Percentiles rank a stretch among this genome's conserved stretches.
Evolutionary conservation across 2,888 invertebrate species (phyloP).

Genomic region (Luperina nickerlii): DNA sequence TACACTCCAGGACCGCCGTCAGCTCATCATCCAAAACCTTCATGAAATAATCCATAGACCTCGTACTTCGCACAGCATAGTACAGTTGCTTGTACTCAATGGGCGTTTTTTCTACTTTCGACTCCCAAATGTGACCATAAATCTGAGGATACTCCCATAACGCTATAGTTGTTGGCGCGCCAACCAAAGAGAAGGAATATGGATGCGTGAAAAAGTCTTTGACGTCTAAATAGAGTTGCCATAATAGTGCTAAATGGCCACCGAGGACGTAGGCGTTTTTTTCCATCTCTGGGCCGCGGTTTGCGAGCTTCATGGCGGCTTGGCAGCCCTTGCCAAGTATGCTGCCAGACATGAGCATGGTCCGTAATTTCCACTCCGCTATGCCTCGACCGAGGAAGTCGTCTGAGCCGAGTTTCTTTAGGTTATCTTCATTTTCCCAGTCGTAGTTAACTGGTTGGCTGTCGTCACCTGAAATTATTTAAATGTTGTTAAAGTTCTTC

Average conservation of each 20-base stretch:
- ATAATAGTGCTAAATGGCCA: constrained; percentile 84
- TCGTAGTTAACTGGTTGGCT: constrained; percentile 74
- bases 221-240: constrained; percentile 85
- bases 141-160: constrained; percentile 86
- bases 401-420: constrained; percentile 82
- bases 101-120: constrained; percentile 78
- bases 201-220: constrained; percentile 87
- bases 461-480: constrained; percentile 67
- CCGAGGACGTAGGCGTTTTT: constrained; percentile 83
- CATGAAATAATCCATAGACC: constrained; percentile 82
- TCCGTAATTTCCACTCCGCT: constrained; percentile 84
- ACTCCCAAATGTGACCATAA: constrained; percentile 80
- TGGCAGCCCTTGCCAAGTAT: constrained; percentile 86
- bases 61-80: constrained; percentile 82
- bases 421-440: constrained; percentile 85
- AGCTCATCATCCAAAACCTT: constrained; percentile 81
- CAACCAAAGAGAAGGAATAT: constrained; percentile 83
- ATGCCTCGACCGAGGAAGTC: constrained; percentile 83
- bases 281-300: constrained; percentile 76
- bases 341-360: constrained; percentile 85
- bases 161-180: constrained; percentile 82
- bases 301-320: constrained; percentile 84
- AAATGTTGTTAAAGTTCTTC: background rate
- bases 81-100: constrained; percentile 82
- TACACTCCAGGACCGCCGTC: constrained; percentile 77